These are phyloP conservation scores for Oreocharis arfaki DNA, from an alignment of 2,113 vertebrate species.

Conservation along the genomic window DNA sequence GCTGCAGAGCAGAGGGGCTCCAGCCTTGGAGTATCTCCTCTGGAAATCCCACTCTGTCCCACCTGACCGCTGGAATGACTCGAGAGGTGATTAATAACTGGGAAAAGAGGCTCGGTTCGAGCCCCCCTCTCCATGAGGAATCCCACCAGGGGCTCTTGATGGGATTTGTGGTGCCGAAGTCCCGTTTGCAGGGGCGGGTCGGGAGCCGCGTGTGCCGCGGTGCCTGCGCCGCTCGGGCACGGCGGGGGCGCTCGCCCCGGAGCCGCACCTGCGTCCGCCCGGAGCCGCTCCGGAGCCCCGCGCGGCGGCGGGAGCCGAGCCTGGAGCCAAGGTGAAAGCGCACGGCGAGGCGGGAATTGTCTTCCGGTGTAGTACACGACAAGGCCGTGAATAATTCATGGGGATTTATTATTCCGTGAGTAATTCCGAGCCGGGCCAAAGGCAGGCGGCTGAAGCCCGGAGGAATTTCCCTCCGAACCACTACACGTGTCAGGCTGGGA, in stretches of 20 bases:
- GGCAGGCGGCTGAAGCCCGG: background rate
- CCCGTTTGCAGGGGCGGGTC: background rate
- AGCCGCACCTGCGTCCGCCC: slow-evolving; percentile 54
- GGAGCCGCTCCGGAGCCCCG: slow-evolving; percentile 21
- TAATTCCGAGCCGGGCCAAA: background rate
- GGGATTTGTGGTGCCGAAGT: rapidly evolving
- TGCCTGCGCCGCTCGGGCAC: background rate
- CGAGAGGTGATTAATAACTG: rapidly evolving
- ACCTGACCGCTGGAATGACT: background rate
- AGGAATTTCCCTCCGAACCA: background rate
- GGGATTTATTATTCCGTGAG: background rate
- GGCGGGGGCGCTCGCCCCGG: background rate
- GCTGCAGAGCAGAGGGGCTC: background rate
- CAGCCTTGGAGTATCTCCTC: background rate
- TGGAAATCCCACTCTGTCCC: background rate
- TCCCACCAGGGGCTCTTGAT: rapidly evolving
- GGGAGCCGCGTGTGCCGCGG: background rate
- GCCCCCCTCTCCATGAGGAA: rapidly evolving
- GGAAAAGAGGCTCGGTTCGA: rapidly evolving
- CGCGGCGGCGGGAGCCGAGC: no score
- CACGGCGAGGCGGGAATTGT: background rate
- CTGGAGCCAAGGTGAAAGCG: background rate
- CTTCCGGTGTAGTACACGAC: background rate
- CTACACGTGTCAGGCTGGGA: background rate
- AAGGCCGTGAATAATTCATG: slow-evolving; percentile 7